Evolutionary conservation across 2,113 vertebrate genomes (phyloP).

Genomic region (Promerops cafer): DNA sequence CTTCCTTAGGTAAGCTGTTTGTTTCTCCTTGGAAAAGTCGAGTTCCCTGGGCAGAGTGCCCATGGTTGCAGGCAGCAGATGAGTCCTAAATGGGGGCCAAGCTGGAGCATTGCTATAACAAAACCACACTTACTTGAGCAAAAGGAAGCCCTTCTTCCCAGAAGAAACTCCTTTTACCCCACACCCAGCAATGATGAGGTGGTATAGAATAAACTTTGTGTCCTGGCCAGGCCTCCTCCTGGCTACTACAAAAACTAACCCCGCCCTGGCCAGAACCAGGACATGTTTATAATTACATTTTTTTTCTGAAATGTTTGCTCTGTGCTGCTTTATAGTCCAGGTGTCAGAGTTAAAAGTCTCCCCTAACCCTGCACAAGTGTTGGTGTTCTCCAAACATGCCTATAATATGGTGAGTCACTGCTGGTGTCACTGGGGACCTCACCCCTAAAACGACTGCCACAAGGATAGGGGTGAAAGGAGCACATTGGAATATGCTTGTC

Average conservation of each 20-base stretch:
- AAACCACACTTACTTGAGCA: fast-evolving
- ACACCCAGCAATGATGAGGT: neutral
- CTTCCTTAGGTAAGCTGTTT: neutral
- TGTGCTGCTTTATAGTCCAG: neutral
- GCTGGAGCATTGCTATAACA: neutral
- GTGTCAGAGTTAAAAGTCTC: neutral
- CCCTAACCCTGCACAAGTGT: neutral
- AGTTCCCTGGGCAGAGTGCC: neutral
- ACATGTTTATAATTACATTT: neutral
- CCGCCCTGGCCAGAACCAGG: neutral
- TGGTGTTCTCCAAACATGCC: neutral
- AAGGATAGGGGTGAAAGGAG: neutral
- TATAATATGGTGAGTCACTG: neutral
- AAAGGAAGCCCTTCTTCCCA: neutral
- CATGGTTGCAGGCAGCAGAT: fast-evolving
- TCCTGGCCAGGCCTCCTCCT: neutral
- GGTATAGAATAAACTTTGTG: neutral
- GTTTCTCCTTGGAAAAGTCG: neutral
- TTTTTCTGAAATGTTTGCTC: neutral
- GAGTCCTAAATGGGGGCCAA: neutral
- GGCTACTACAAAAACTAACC: neutral
- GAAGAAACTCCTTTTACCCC: fast-evolving
- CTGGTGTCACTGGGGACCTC: neutral
- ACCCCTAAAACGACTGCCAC: neutral
- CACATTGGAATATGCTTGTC: neutral